These are phyloP conservation scores for Cyanoramphus novaezelandiae DNA, from an alignment of 2,113 vertebrate genomes.

Conservation along the genomic window DNA sequence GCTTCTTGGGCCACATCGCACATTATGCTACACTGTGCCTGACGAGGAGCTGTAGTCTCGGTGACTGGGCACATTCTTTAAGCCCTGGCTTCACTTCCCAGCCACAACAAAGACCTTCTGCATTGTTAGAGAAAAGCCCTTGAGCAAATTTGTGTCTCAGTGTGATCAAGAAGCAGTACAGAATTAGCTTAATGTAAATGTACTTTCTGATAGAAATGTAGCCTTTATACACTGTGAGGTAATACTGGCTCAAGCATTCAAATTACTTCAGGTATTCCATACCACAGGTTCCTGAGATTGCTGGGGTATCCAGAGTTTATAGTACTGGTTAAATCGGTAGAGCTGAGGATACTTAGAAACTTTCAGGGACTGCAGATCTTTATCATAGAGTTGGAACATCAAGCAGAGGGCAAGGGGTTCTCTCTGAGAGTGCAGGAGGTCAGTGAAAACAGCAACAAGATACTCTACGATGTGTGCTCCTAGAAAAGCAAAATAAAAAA, in stretches of 20 bases:
- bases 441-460: slow-evolving; percentile 81
- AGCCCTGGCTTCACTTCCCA: neutral
- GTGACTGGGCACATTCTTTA: neutral
- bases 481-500: slow-evolving; percentile 17
- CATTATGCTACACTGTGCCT: neutral
- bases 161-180: neutral
- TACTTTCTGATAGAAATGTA: neutral
- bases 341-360: slow-evolving; percentile 66
- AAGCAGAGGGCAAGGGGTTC: slow-evolving; percentile 91
- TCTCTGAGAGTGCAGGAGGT: slow-evolving; percentile 91
- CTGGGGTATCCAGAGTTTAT: slow-evolving; percentile 87
- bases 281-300: slow-evolving; percentile 79
- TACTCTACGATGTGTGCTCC: slow-evolving; percentile 74
- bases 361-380: slow-evolving; percentile 72
- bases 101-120: neutral
- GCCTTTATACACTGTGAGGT: neutral
- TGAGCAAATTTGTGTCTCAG: neutral
- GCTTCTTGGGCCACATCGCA: neutral
- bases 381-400: slow-evolving; percentile 87
- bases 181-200: neutral
- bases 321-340: slow-evolving; percentile 80
- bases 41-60: neutral
- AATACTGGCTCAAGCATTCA: neutral
- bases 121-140: neutral
- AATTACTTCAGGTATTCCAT: slow-evolving; percentile 9